phyloP scores from a whole-genome alignment of 2,888 invertebrate genomes.

The Cheilosia pagana region DNA sequence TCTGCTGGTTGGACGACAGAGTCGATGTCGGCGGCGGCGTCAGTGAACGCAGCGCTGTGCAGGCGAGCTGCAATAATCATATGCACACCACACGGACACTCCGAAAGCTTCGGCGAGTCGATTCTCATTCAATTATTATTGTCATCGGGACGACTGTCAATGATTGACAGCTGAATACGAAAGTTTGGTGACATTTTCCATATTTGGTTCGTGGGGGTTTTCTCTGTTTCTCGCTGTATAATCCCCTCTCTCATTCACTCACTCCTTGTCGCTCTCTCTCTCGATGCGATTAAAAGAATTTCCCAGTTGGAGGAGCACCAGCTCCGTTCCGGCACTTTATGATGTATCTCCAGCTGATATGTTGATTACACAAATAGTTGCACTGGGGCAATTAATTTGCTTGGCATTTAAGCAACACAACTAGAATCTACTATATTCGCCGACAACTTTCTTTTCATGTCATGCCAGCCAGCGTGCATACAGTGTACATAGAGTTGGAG shows the following conservation, averaged over 20 bases:
- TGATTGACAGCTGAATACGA: slow-evolving; percentile 75
- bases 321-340: slow-evolving; percentile 68
- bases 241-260: no score
- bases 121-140: slow-evolving; percentile 75
- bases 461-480: neutral
- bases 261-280: no score
- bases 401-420: slow-evolving; percentile 61
- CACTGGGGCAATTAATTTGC: slow-evolving; percentile 63
- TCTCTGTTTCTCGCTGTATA: slow-evolving; percentile 24
- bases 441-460: slow-evolving; percentile 29
- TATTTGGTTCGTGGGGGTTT: slow-evolving; percentile 58
- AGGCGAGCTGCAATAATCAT: slow-evolving; percentile 65
- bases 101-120: slow-evolving; percentile 50
- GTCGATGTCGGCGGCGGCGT: slow-evolving; percentile 30
- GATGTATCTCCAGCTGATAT: slow-evolving; percentile 63
- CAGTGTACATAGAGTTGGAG: neutral
- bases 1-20: slow-evolving; percentile 23
- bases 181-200: slow-evolving; percentile 74
- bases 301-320: slow-evolving; percentile 3
- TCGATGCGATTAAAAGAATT: neutral
- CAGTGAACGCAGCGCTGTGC: slow-evolving; percentile 6
- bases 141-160: slow-evolving; percentile 72
- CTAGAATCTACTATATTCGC: slow-evolving; percentile 31
- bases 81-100: slow-evolving; percentile 66
- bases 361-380: slow-evolving; percentile 61